Evolutionary conservation across 2,113 vertebrate genomes (phyloP), one percentile per base, ranked within the genome.

Genomic region (Otocyon megalotis): DNA sequence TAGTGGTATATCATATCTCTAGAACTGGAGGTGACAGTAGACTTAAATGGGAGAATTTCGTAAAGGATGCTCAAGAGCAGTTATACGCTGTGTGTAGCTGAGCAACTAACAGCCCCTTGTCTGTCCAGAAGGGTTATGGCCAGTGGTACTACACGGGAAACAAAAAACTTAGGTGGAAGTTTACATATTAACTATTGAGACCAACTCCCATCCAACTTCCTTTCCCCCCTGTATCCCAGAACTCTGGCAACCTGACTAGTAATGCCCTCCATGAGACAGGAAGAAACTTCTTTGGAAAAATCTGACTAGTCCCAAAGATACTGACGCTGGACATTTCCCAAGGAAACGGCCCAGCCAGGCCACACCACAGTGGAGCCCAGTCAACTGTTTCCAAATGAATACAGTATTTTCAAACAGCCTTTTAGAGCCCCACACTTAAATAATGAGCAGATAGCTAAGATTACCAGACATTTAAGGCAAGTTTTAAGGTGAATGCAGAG

Each of bases 231-330:
- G n/a, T 24, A 20, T 81, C 63, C 69, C 37, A 81, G 71, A 74
- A 86, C 53, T 22, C 50, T 74, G 32, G 56, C 37, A 86, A 63
- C 20, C 72, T 76, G 53, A 82, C 22, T 54, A 92, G 15, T 30
- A 50, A 77, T 16, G 65, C 11, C 28, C 74, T 30, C 3, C 60
- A 63, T 32, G 22, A 76, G 28, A 79, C 5, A 3, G 48, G 43
- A 71, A 48, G 15, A 93, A 71, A 96, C 43, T 83, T 88, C n/a
- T 89, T 20, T 50, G 17, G 8, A 30, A 82, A 94, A 96, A 94
- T 56, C 10, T 76, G 83, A 91, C 16, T 37, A 17, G 28, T 32
- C n/a, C 4, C 67, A 65, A 79, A 32, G 24, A 85, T 67, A 58
- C 16, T 26, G 62, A 89, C 80, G 28, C 8, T 63, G n/a, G 20